phyloP scores from a whole-genome alignment of 2,888 invertebrate genomes.

The Macroteleia sp. region DNA sequence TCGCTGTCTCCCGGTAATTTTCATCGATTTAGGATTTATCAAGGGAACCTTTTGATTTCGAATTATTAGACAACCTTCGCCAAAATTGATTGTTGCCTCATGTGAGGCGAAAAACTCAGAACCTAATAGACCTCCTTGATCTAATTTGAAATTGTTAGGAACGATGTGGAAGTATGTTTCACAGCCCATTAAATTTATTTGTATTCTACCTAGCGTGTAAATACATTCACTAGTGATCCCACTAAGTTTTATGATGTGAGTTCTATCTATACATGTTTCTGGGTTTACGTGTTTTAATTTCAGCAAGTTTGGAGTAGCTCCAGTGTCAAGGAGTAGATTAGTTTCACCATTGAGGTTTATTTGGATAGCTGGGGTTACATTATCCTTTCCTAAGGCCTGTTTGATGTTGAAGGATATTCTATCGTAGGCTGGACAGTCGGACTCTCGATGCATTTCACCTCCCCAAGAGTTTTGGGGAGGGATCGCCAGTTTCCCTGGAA shows the following conservation, averaged over 20 bases:
- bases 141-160: neutral
- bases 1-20: too few species aligned
- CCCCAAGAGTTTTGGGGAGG: conserved; percentile 45
- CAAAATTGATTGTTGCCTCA: too few species aligned
- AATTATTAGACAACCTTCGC: too few species aligned
- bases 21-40: too few species aligned
- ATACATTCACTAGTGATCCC: neutral
- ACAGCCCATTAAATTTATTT: neutral
- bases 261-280: neutral
- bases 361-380: too few species aligned
- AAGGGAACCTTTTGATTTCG: too few species aligned
- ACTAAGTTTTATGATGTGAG: neutral
- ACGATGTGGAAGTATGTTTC: conserved; percentile 22
- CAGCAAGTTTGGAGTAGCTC: too few species aligned
- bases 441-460: too few species aligned
- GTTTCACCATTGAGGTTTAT: neutral
- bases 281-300: neutral
- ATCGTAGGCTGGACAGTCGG: too few species aligned
- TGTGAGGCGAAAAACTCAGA: too few species aligned
- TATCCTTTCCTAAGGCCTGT: too few species aligned
- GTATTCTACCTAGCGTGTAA: conserved; percentile 62
- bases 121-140: conserved; percentile 10
- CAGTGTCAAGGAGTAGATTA: neutral
- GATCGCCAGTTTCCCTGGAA: conserved; percentile 37
- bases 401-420: too few species aligned